Evolutionary conservation across 2,888 invertebrate species (phyloP), one percentile per base, ranked within the genome.

Genomic region (Heliconius aoede): DNA sequence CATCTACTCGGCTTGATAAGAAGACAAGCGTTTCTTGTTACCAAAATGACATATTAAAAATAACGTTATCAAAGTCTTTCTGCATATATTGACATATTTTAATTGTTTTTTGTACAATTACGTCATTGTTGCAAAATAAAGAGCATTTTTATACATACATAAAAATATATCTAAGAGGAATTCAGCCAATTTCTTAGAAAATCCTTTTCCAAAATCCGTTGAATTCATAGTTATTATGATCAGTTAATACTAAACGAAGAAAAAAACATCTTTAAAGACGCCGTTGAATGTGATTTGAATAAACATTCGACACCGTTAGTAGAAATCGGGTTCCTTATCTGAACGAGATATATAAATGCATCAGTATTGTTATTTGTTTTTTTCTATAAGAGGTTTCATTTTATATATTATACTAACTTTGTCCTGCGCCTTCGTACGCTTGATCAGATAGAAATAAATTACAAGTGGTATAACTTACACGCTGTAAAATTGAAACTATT

Each of bases 151-250:
- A 11, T 55, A 55, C 8, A 2, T 55, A n/a, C 4, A 11, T n/a
- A 55, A n/a, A 55, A n/a, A 55, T 36, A 26, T 74, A 72, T n/a
- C 36, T 68, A 61, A 36, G 77, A n/a, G 46, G 62, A 51, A 46
- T 64, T 67, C 71, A 51, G 36, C 68, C 28, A 26, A 72, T 80
- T 89, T 90, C 89, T 86, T 73, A 85, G 89, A 90, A 89, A 84
- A 82, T 82, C 84, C 8, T 86, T 86, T 85, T 85, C 83, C 85
- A 83, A 86, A 79, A 86, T 85, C 79, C 86, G 89, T 89, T 86
- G 87, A 90, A 90, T 90, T 87, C 90, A 88, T 88, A 86, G 81
- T 81, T 84, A 85, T 86, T 90, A 87, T 88, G 86, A 86, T 87
- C 86, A 85, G 83, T 84, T 85, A 89, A 91, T 89, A 89, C 90